These are phyloP conservation scores for Porites lobata DNA, from an alignment of 92 coral and sea anemone species.

Conservation along the genomic window DNA sequence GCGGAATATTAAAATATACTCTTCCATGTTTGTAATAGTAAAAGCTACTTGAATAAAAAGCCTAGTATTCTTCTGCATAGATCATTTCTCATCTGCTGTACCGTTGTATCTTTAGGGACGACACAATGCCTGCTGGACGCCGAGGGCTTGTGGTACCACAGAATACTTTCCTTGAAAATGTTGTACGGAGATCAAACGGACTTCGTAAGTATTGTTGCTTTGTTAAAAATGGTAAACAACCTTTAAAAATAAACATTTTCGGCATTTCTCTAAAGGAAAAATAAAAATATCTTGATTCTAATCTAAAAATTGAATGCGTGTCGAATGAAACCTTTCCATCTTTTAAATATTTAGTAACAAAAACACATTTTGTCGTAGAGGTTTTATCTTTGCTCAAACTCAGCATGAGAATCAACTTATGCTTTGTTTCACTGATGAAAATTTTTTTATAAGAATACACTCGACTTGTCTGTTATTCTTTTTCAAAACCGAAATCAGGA, in stretches of 20 bases:
- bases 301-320: not conserved
- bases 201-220: constrained; percentile 81
- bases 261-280: not conserved
- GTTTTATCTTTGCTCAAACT: not conserved
- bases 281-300: not conserved
- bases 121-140: constrained; percentile 87
- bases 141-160: constrained; percentile 98
- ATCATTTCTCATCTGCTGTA: constrained; percentile 3
- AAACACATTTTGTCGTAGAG: not conserved
- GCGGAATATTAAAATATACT: constrained; percentile 27
- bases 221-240: not conserved
- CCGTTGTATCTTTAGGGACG: constrained; percentile 57
- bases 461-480: not conserved
- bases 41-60: constrained; percentile 2
- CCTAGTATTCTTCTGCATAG: not conserved
- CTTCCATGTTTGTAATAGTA: not conserved
- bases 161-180: constrained; percentile 93
- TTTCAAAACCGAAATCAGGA: not conserved
- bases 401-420: not conserved
- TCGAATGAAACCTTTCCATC: not conserved
- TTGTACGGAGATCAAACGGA: constrained; percentile 93
- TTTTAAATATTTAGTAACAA: not conserved
- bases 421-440: not conserved
- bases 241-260: not conserved
- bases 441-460: not conserved